Evolutionary conservation across 1,140 invertebrate species (phyloP), one percentile per base, ranked within the genome.

Genomic region (Drosophila ambigua): DNA sequence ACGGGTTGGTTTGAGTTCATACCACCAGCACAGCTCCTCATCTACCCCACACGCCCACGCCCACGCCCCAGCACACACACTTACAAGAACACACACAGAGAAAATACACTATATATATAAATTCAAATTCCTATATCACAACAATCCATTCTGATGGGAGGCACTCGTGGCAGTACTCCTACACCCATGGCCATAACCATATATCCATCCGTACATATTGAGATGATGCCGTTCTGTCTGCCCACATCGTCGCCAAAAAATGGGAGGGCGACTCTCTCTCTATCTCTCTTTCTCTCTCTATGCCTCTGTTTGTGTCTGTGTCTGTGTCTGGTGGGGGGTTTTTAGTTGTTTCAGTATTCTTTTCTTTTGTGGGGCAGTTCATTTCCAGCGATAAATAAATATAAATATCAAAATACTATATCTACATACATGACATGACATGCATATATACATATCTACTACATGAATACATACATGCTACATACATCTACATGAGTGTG

Each of bases 171-270:
- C 4, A 13, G 35, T 39, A 39, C 35, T 39, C 35, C 35, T 48
- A 20, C 62, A 9, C 62, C 62, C 62, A 65, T 54, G 28, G 35
- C 31, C 53, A 35, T 28, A 63, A 24, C 39, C 63, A 50, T 45
- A 67, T 46, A 39, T 68, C 41, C 65, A 68, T 68, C 72, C 51
- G 63, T 67, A 35, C 63, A 71, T 71, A 52, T 72, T 72, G 60
- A 49, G 60, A 49, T 41, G 68, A 61, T 72, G 67, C 68, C 71
- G 51, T 71, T 73, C 65, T 73, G 68, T 64, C 69, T 73, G 69
- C 71, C 58, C 58, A 48, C 9, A 41, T 31, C 68, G 48, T 52
- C 68, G 39, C 62, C 63, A 60, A 61, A 44, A 24, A 41, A 13
- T 24, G 39, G 61, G 26, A 20, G 49, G 8, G 24, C 20, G n/a